A percentile compares a stretch with the other conserved stretches of the same genome.
Evolutionary conservation across 2,113 vertebrate species (phyloP).

Genomic region (Dasyornis broadbenti): DNA sequence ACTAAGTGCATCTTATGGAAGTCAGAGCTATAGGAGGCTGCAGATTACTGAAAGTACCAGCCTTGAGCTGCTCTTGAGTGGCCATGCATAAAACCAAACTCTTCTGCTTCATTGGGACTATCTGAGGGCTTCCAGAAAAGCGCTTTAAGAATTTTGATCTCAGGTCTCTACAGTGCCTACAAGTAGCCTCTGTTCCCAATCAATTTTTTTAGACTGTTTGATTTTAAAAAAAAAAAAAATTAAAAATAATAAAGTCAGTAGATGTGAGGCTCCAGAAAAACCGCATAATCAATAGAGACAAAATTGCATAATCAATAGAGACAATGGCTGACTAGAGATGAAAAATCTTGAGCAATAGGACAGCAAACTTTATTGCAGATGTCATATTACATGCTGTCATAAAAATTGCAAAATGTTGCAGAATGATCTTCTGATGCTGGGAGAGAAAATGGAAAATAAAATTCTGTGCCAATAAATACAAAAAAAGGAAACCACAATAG

Average conservation of each 20-base stretch:
- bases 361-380: neutral
- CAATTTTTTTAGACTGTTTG: neutral
- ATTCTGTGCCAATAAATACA: neutral
- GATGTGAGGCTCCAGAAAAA: neutral
- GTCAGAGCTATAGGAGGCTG: neutral
- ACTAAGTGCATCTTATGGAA: neutral
- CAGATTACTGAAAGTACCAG: neutral
- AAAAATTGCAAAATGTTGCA: neutral
- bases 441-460: neutral
- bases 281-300: neutral
- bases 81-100: neutral
- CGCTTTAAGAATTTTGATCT: neutral
- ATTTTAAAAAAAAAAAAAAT: neutral
- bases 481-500: neutral
- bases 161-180: neutral
- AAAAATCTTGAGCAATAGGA: neutral
- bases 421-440: neutral
- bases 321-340: neutral
- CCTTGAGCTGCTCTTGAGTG: neutral
- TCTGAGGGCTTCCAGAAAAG: neutral
- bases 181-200: neutral
- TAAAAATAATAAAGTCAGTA: neutral
- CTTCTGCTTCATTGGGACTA: neutral
- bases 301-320: neutral
- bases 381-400: neutral